Conservation (phyloP, 2,113 vertebrate genomes). For the Apeltes quadracus region DNA sequence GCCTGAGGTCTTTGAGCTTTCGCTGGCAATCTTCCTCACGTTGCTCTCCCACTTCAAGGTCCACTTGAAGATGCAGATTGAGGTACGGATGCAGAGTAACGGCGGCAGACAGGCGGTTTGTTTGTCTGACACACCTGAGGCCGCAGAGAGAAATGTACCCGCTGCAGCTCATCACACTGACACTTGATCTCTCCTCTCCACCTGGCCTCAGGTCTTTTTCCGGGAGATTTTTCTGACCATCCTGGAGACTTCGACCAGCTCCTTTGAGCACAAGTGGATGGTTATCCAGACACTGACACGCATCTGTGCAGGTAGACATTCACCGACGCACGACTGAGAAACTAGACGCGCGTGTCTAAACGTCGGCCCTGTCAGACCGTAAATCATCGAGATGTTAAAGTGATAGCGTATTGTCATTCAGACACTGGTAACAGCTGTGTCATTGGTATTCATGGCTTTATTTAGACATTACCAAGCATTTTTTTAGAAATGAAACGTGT, state of each 20-base stretch:
- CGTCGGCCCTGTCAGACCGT: background rate
- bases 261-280: slow-evolving; percentile 99
- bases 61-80: slow-evolving; percentile 99
- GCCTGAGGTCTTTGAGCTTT: slow-evolving; percentile 98
- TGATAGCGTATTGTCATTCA: background rate
- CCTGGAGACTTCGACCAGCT: slow-evolving; percentile 95
- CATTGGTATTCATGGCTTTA: background rate
- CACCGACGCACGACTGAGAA: background rate
- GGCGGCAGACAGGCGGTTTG: background rate
- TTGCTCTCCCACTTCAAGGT: slow-evolving; percentile 97
- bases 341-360: background rate
- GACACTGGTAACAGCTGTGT: background rate
- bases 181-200: background rate
- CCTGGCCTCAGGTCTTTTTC: slow-evolving; percentile 89
- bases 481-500: background rate
- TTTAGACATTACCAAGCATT: background rate
- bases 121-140: no score
- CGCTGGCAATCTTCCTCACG: slow-evolving; percentile 96
- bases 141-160: background rate
- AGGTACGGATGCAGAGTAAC: slow-evolving; percentile 78
- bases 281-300: slow-evolving; percentile 98
- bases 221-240: slow-evolving; percentile 98
- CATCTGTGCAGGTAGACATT: slow-evolving; percentile 93
- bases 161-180: background rate
- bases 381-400: background rate